Base-by-base conservation (phyloP, 1,140 invertebrate species). In the Galleria mellonella region DNA sequence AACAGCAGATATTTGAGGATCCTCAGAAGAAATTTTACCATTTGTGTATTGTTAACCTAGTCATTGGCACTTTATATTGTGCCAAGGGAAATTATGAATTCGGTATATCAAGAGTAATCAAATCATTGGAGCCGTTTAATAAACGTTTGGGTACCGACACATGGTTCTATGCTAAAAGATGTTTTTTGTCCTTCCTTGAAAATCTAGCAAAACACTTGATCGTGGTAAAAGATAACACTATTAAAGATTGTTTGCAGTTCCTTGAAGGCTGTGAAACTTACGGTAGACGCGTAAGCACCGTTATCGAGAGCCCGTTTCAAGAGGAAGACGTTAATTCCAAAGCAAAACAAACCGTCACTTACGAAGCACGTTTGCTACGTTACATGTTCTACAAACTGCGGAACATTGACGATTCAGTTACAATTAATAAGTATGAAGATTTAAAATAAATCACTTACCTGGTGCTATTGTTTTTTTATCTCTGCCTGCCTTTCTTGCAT, bases 81-180 rank as follows among this genome's bases (percentile, higher is more conserved):
- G 94, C 97, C 0, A 99, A 99, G 86, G 97, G 97, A 0, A 99
- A 99, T 86, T 99, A 98, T 68, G 98, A 99, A 79, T 99, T 99
- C 87, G 98, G 98, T 4, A 97, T 99, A 60, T 98, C 97, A 0
- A 88, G 98, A 57, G 96, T 99, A 0, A 97, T 99, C 71, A 97
- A 98, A 83, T 98, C 96, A 47, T 83, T 99, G 14, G 97, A 99
- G 73, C 97, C 97, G 0, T 98, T 96, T 65, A 95, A 96, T 66
- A 97, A 97, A 77, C 98, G 98, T 81, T 87, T 99, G 0, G 96
- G 97, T 0, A 96, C 96, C 4, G 97, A 98, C 67, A 99, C 97
- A 0, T 99, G 97, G 97, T 98, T 96, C 85, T 98, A 99, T 77
- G 94, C 96, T 0, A 99, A 99, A 81, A 86, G 97, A 51, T 98